phyloP scores from a whole-genome alignment of 2,113 vertebrate genomes.

The Gobio gobio region DNA sequence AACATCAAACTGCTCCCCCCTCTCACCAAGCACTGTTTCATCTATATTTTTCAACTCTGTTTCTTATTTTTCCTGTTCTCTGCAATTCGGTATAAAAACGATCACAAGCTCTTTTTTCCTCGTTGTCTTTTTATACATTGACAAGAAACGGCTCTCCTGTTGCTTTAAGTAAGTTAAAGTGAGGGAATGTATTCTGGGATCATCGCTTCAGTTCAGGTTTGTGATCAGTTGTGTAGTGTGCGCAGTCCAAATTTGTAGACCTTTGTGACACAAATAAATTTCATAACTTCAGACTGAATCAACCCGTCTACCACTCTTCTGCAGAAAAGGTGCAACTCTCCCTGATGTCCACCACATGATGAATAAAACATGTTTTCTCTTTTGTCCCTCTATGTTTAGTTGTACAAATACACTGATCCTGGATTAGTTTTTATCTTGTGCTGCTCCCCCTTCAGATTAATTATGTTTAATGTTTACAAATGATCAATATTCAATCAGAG shows the following conservation, averaged over 20 bases:
- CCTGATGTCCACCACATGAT: neutral
- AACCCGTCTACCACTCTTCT: neutral
- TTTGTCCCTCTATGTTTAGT: slow-evolving; percentile 1
- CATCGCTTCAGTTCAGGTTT: neutral
- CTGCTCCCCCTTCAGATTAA: neutral
- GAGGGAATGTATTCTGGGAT: slow-evolving; percentile 6
- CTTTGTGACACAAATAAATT: neutral
- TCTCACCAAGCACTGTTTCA: neutral
- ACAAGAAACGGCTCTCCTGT: neutral
- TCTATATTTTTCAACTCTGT: neutral
- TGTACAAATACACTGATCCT: slow-evolving; percentile 7
- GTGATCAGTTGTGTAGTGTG: neutral
- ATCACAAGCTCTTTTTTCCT: neutral
- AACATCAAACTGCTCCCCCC: neutral
- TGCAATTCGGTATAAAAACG: slow-evolving; percentile 1
- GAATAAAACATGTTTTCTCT: slow-evolving; percentile 37
- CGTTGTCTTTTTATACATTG: neutral
- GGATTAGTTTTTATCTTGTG: slow-evolving; percentile 18
- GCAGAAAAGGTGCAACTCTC: neutral
- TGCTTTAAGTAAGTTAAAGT: neutral
- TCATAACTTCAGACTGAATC: neutral
- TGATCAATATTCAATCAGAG: slow-evolving; percentile 49
- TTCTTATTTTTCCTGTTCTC: neutral
- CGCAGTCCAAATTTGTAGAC: neutral
- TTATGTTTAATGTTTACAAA: slow-evolving; percentile 27